Percentiles rank a stretch among this genome's conserved stretches.
These are phyloP conservation scores for Scolopax bukidnonensis DNA, from an alignment of 2,797 vertebrate genomes.

Conservation along the genomic window DNA sequence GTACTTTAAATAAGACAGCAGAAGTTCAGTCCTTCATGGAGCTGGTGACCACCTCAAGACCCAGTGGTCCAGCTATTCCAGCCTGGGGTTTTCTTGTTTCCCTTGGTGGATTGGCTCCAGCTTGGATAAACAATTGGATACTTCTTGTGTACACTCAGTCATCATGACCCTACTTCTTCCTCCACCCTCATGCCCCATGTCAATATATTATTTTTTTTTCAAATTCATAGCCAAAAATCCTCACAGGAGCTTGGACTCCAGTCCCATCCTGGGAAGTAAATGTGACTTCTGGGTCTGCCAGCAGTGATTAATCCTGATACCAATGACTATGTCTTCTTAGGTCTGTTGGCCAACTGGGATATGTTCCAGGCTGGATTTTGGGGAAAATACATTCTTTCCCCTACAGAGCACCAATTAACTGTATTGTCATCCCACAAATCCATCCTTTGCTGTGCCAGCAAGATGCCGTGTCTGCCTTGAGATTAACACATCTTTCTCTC, in stretches of 20 bases:
- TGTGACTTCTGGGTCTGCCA: not conserved
- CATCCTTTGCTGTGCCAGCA: not conserved
- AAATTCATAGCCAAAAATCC: not conserved
- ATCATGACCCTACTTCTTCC: not conserved
- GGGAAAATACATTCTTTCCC: not conserved
- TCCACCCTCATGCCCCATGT: not conserved
- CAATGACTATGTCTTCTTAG: not conserved
- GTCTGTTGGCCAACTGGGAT: not conserved
- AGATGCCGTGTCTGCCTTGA: not conserved
- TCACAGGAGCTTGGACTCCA: not conserved
- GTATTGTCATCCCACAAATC: not conserved
- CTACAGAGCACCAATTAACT: not conserved
- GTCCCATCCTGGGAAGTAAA: not conserved
- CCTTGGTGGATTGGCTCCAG: not conserved
- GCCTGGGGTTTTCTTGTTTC: not conserved
- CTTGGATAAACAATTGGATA: rapidly evolving
- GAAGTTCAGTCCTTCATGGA: not conserved
- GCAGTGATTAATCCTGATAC: rapidly evolving
- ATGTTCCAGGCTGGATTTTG: not conserved
- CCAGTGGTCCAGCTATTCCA: not conserved
- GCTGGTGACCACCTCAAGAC: not conserved
- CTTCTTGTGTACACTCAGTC: not conserved
- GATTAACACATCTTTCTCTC: not conserved
- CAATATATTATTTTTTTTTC: not conserved
- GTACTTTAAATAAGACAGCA: not conserved